These are phyloP conservation scores for Xenopus laevis DNA, from an alignment of 2,113 vertebrate genomes.

Conservation along the genomic window DNA sequence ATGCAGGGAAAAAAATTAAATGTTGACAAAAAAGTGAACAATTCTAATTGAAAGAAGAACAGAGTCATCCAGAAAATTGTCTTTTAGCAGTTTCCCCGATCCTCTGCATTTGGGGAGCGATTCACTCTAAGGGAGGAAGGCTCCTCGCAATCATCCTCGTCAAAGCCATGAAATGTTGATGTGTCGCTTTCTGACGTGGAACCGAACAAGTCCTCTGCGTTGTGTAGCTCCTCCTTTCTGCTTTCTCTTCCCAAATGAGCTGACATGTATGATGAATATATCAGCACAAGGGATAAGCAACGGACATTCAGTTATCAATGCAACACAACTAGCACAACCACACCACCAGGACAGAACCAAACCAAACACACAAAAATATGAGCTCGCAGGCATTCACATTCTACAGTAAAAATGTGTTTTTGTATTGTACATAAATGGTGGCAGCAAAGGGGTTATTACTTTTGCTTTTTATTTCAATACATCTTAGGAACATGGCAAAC, in stretches of 20 bases:
- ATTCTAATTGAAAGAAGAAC: constrained; percentile 41
- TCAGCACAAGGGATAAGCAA: constrained; percentile 89
- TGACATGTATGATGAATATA: constrained; percentile 89
- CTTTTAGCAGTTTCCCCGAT: constrained; percentile 73
- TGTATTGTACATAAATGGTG: constrained; percentile 50
- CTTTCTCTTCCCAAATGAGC: constrained; percentile 82
- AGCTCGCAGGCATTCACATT: constrained; percentile 40
- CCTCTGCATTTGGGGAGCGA: constrained; percentile 82
- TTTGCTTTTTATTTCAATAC: constrained; percentile 43
- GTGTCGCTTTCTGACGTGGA: constrained; percentile 97
- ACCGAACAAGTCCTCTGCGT: constrained; percentile 95
- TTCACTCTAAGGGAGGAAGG: constrained; percentile 77
- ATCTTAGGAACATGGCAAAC: neutral
- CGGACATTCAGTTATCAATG: constrained; percentile 64
- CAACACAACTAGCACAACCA: constrained; percentile 47
- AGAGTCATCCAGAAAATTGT: constrained; percentile 54
- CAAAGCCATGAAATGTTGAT: constrained; percentile 97
- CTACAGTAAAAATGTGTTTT: constrained; percentile 39
- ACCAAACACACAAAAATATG: constrained; percentile 54
- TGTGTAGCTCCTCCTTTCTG: constrained; percentile 80
- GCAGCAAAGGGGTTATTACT: constrained; percentile 60
- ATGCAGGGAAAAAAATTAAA: constrained; percentile 48
- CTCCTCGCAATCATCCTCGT: constrained; percentile 93
- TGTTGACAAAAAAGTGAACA: constrained; percentile 25
- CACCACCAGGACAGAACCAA: constrained; percentile 15